Base-by-base conservation (phyloP, 2,888 invertebrate genomes). In the Troides helena region DNA sequence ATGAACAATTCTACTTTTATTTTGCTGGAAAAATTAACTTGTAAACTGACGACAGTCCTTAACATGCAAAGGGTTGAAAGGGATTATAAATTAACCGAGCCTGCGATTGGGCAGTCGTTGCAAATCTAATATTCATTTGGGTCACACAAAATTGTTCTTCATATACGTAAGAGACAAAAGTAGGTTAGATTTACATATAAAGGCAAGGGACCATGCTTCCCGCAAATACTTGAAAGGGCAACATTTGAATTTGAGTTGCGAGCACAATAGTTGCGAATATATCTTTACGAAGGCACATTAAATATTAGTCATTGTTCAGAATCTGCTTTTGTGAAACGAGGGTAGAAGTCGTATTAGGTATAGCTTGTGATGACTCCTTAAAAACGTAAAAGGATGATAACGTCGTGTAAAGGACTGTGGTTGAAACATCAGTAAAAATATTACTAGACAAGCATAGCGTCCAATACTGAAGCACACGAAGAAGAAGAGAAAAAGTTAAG, bases 11-110 rank as follows among this genome's bases (percentile, higher is more conserved):
- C 30, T 5, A 53, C 6, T 5, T 18, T n/a, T 53, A 53, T 14
- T 18, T n/a, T n/a, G 18, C 18, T 1, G 18, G 18, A 53, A 53
- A 53, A 53, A 53, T 7, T 7, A 53, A 6, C 53, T 7, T n/a
- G 6, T 53, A n/a, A n/a, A 18, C 53, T 53, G n/a, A 14, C 14
- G 46, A 46, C 46, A 46, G 46, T 53, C n/a, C 12, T 53, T 53
- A 65, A 39, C 74, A 75, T 74, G 74, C 68, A 72, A 68, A 68
- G 76, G 78, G 79, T 80, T 82, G 86, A 87, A 87, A 80, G 74
- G 87, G 87, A 87, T 87, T 81, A 77, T 78, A 85, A 82, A 88
- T 85, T 76, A 81, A 74, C 72, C 71, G 74, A 76, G 76, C 75
- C 74, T 76, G 71, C 72, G 75, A 72, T 75, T 81, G 79, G 77